Conservation (phyloP, 2,888 invertebrate genomes). For the Parnassius apollo region DNA sequence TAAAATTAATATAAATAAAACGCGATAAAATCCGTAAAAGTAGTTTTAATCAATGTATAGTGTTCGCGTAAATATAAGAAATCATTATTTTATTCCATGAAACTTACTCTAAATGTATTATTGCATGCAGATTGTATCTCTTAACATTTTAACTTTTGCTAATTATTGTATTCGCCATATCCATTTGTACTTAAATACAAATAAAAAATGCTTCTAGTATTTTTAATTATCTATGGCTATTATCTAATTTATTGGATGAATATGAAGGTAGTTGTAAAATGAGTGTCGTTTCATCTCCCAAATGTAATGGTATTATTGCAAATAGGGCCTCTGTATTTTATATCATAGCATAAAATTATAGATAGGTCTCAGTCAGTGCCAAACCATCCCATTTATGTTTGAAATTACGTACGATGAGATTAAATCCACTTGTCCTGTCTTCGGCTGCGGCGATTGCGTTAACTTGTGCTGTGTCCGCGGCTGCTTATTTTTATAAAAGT, state of each 20-base stretch:
- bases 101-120: too few species aligned
- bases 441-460: constrained; percentile 66
- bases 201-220: too few species aligned
- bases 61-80: too few species aligned
- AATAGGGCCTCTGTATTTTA: constrained; percentile 60
- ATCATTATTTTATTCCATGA: too few species aligned
- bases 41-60: too few species aligned
- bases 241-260: not conserved
- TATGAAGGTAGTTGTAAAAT: constrained; percentile 52
- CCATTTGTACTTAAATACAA: too few species aligned
- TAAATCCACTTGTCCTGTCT: constrained; percentile 60
- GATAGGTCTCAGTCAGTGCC: constrained; percentile 47
- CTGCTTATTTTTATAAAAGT: constrained; percentile 67
- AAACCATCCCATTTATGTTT: constrained; percentile 55
- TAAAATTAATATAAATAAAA: too few species aligned
- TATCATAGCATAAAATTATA: constrained; percentile 57
- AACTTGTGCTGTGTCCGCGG: constrained; percentile 68
- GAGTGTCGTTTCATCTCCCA: constrained; percentile 26
- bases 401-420: constrained; percentile 68
- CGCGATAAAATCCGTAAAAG: too few species aligned
- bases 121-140: too few species aligned
- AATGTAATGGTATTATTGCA: constrained; percentile 38
- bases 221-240: too few species aligned
- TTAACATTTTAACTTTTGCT: too few species aligned
- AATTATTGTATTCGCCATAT: too few species aligned